Evolutionary conservation across 2,797 vertebrate species (phyloP), one percentile per base, ranked within the genome.

Genomic region (Spinus pinus): DNA sequence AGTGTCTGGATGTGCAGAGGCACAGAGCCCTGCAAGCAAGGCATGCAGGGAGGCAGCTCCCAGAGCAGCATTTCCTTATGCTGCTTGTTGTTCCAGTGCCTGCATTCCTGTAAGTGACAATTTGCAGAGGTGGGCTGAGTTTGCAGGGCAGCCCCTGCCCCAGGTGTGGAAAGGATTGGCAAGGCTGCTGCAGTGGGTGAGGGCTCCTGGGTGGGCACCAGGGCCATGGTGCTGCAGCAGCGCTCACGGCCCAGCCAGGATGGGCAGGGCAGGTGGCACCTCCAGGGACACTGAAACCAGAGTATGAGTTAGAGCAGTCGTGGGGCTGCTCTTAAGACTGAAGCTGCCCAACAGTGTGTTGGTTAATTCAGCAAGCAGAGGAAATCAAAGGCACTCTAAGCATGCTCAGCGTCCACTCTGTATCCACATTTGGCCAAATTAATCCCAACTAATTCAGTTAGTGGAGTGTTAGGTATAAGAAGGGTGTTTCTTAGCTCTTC

Each of bases 11-110:
- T 5, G 18, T 31, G 21, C 79, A 42, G 65, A 77, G 9, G 60
- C 27, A 10, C 47, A 9, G 65, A 81, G n/a, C 53, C 3, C 0
- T 0, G 0, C 75, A 8, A 31, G 51, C n/a, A 37, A 46, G 50
- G 37, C 37, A 37, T 37, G 58, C 0, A 0, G 81, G 35, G 60
- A 72, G 65, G 41, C 70, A 17, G 18, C 23, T 86, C 77, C 22
- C 33, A 44, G 73, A 78, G 41, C 78, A 39, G 28, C 23, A 4
- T 53, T 81, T 72, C 64, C 75, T 67, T 15, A 0, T 6, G 50
- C 66, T 50, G 6, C 8, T 1, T 3, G 0, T 86, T 0, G 0
- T 42, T 39, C 24, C 74, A 35, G 1, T 4, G 1, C 74, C 54
- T 30, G 73, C 62, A 14, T 17, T 46, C 64, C 65, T 58, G 15